Evolutionary conservation across 1,140 invertebrate genomes (phyloP), one percentile per base, ranked within the genome.

Genomic region (Proctacanthus coquilletti): DNA sequence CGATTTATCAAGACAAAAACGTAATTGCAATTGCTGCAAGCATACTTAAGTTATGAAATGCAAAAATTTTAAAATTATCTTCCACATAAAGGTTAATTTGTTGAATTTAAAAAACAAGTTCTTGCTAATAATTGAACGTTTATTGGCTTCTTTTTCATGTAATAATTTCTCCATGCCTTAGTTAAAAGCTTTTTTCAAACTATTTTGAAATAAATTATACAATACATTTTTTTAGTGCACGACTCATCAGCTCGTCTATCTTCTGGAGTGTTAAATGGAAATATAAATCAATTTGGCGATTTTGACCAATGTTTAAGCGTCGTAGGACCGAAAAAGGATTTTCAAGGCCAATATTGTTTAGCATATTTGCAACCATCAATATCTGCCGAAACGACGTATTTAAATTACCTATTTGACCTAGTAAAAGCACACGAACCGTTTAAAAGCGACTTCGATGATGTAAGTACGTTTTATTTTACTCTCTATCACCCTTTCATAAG

Each of bases 241-340:
- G 72, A 76, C 47, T 62, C 72, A 3, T 68, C 69, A 5, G 72
- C 70, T 3, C 69, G 69, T 49, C 50, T 72, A 21, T 62, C 72
- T 23, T 72, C 72, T 5, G 72, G 72, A 29, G 56, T 75, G 14
- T 42, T 76, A 14, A 74, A 63, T 50, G 73, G 73, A 25, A 76
- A 76, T 47, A 62, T 74, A 6, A 75, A 75, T 60, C 72, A 75
- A 36, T 60, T 69, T 5, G 73, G 73, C 8, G 72, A 76, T 45
- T 75, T 70, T 40, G 72, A 75, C 47, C 69, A 74, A 43, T 76
- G 73, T 45, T 27, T 75, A 31, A 51, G 50, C n/a, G 48, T 62
- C 11, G 44, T 56, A 20, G 59, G 51, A 3, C 45, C 45, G 9
- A 39, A 38, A 17, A 53, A 62, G 4, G 57, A 53, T 13, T 61